These are phyloP conservation scores for Tyrannus savana DNA, from an alignment of 2,113 vertebrate genomes.

Conservation along the genomic window DNA sequence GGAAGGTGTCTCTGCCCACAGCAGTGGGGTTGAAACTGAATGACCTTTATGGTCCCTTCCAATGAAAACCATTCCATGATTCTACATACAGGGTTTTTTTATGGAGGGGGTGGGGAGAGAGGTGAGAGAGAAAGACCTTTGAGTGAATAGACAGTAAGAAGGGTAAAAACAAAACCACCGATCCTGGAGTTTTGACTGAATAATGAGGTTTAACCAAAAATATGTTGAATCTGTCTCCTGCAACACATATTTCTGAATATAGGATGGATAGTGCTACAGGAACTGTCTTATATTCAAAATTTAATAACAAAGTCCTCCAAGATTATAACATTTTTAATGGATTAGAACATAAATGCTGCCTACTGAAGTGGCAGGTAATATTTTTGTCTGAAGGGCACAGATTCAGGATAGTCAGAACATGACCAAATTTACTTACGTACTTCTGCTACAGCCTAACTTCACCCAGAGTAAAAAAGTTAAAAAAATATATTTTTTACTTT, in stretches of 20 bases:
- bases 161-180: background rate
- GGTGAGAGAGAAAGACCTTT: background rate
- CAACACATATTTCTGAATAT: background rate
- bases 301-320: background rate
- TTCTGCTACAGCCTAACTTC: background rate
- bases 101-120: too few species aligned
- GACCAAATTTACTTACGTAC: background rate
- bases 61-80: background rate
- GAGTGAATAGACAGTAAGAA: background rate
- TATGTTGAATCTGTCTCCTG: background rate
- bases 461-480: background rate
- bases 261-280: background rate
- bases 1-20: background rate
- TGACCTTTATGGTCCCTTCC: background rate
- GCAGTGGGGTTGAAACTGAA: fast-evolving
- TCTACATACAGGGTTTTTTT: background rate
- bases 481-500: background rate
- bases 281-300: background rate
- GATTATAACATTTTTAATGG: background rate
- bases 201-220: background rate
- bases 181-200: background rate
- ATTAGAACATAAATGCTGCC: background rate
- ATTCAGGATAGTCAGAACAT: background rate
- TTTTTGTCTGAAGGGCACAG: background rate
- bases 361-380: background rate